A percentile compares a stretch with the other conserved stretches of the same genome.
Evolutionary conservation across 2,797 vertebrate genomes (phyloP).

Genomic region (Pteronotus mesoamericanus): DNA sequence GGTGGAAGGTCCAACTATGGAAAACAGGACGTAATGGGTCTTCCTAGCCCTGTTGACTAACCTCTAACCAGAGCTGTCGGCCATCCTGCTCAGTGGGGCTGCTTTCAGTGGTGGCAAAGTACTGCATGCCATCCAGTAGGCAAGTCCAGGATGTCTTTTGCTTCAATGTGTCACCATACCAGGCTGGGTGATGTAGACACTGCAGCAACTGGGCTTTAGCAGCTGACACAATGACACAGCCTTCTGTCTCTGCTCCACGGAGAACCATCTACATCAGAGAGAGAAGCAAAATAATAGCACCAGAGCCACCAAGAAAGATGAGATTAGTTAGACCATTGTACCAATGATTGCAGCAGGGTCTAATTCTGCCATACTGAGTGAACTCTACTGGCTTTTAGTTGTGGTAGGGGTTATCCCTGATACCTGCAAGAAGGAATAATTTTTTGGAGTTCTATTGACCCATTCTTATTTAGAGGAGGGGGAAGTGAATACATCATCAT

Average conservation of each 20-base stretch:
- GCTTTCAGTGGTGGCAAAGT: conserved; percentile 97
- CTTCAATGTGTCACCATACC: conserved; percentile 96
- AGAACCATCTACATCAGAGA: conserved; percentile 90
- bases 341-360: neutral
- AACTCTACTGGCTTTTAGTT: conserved; percentile 7
- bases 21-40: neutral
- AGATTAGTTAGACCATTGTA: neutral
- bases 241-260: conserved; percentile 95
- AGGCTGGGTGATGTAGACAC: conserved; percentile 96
- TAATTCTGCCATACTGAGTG: conserved; percentile 20
- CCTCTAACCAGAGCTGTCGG: conserved; percentile 96
- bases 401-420: neutral
- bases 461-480: neutral
- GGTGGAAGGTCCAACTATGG: neutral
- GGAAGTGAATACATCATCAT: neutral
- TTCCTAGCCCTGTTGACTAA: conserved; percentile 65
- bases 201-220: conserved; percentile 97
- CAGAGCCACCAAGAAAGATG: neutral
- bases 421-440: neutral
- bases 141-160: conserved; percentile 99
- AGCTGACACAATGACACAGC: conserved; percentile 96
- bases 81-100: conserved; percentile 92
- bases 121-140: conserved; percentile 97
- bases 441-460: neutral
- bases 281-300: neutral